Conservation (phyloP, 1,140 invertebrate species). For the Ridgeia piscesae region DNA sequence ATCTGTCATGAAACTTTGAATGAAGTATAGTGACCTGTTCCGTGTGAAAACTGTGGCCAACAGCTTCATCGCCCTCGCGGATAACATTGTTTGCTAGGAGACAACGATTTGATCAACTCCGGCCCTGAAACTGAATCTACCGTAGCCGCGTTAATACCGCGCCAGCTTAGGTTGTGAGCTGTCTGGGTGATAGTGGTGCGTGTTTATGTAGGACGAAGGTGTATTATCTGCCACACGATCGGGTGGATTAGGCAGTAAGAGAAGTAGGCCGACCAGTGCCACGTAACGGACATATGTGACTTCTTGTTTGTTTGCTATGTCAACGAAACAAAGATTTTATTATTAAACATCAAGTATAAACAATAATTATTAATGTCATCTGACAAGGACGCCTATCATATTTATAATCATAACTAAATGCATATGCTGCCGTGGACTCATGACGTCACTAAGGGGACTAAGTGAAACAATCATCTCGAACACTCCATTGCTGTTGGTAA, state of each 20-base stretch:
- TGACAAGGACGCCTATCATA: neutral
- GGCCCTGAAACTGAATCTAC: neutral
- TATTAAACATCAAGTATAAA: neutral
- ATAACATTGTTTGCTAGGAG: neutral
- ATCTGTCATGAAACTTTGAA: too few relatives aligned
- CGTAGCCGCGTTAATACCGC: neutral
- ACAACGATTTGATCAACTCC: neutral
- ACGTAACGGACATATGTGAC: neutral
- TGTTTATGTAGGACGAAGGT: slow-evolving; percentile 1
- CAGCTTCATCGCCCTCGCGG: neutral
- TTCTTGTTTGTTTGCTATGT: neutral
- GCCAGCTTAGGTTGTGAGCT: neutral
- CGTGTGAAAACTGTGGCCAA: neutral
- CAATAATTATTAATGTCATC: neutral
- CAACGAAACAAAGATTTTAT: neutral
- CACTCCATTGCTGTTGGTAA: too few relatives aligned
- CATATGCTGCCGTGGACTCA: neutral
- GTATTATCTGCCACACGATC: neutral
- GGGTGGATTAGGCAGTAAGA: neutral
- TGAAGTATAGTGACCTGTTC: neutral
- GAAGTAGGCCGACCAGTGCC: neutral
- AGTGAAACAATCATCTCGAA: neutral
- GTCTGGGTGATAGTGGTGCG: neutral
- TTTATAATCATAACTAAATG: neutral
- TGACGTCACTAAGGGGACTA: neutral